These are phyloP conservation scores for Rhimphoctona megacephalus DNA, from an alignment of 2,888 invertebrate genomes.

Conservation along the genomic window DNA sequence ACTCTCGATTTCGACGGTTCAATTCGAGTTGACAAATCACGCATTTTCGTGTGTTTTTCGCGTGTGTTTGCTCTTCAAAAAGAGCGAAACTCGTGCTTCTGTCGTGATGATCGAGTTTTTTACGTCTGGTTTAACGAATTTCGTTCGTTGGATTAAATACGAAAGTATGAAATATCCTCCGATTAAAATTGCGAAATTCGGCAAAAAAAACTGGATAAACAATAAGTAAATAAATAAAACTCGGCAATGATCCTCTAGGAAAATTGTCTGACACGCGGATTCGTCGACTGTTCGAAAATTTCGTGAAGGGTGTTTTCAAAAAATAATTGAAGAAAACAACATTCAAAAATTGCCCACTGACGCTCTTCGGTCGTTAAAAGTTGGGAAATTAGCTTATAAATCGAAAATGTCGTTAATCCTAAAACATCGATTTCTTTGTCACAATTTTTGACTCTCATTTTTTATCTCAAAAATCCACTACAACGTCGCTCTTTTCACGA, in stretches of 20 bases:
- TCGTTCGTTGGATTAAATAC: conserved; percentile 29
- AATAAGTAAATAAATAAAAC: not conserved
- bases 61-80: conserved; percentile 10
- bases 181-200: conserved; percentile 23
- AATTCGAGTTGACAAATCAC: conserved; percentile 25
- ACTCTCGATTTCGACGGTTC: conserved; percentile 42
- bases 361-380: conserved; percentile 36
- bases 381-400: conserved; percentile 33
- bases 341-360: conserved; percentile 14
- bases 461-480: conserved; percentile 13
- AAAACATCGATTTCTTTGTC: conserved; percentile 17
- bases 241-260: conserved; percentile 15
- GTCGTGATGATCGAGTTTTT: conserved; percentile 10
- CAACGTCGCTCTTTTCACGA: conserved; percentile 1
- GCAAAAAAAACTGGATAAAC: not conserved
- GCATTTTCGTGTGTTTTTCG: conserved; percentile 24
- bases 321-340: not conserved
- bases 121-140: conserved; percentile 12
- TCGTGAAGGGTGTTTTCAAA: not conserved
- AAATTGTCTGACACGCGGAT: conserved; percentile 22
- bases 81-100: conserved; percentile 23
- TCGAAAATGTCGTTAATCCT: conserved; percentile 32
- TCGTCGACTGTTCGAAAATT: not conserved
- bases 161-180: conserved; percentile 16
- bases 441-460: not conserved